A percentile compares a stretch with the other conserved stretches of the same genome.
These are phyloP conservation scores for Corvus cornix DNA, from an alignment of 2,113 vertebrate genomes.

Conservation along the genomic window DNA sequence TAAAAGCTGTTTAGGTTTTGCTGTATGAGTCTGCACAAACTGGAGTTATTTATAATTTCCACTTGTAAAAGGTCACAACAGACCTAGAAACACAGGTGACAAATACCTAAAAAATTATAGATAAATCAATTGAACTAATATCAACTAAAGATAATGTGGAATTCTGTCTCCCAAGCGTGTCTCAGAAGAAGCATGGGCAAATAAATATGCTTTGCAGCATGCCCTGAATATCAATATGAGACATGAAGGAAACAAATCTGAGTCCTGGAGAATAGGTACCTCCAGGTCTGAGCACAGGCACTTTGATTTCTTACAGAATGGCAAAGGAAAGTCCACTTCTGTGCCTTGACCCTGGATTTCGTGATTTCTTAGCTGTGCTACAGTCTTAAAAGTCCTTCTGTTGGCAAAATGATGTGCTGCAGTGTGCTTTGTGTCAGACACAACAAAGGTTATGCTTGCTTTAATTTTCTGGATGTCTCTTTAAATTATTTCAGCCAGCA, in stretches of 20 bases:
- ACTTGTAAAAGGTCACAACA: neutral
- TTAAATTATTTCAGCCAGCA: neutral
- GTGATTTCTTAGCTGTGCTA: neutral
- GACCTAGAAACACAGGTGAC: neutral
- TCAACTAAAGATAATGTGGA: neutral
- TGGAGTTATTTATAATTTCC: neutral
- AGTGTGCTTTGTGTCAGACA: neutral
- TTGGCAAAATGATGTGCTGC: neutral
- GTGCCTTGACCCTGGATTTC: neutral
- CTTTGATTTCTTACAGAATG: neutral
- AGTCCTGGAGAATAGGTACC: neutral
- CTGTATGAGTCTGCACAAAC: neutral
- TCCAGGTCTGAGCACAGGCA: fast-evolving
- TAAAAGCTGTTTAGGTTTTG: neutral
- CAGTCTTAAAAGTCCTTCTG: neutral
- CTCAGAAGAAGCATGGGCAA: neutral
- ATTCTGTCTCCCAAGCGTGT: neutral
- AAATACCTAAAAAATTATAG: neutral
- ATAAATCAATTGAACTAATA: neutral
- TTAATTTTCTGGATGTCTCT: neutral
- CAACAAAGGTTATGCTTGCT: neutral
- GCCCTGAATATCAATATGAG: neutral
- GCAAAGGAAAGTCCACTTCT: neutral
- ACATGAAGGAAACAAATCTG: neutral
- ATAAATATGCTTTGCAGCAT: neutral